A percentile compares a stretch with the other conserved stretches of the same genome.
Evolutionary conservation across 2,113 vertebrate species (phyloP).

Genomic region (Agapornis roseicollis): DNA sequence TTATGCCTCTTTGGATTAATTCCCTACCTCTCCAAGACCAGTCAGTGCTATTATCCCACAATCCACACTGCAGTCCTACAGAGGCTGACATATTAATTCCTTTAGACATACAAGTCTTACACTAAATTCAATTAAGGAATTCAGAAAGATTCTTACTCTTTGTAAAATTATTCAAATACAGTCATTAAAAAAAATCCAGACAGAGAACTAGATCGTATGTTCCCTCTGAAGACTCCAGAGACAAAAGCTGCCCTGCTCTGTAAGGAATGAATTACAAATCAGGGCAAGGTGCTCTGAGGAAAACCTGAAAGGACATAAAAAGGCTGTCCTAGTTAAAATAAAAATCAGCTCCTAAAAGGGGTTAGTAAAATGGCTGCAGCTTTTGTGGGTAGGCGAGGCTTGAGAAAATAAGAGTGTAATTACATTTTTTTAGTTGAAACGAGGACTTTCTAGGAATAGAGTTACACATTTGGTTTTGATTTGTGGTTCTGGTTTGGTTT

Average conservation of each 20-base stretch:
- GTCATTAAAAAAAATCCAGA: neutral
- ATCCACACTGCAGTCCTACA: neutral
- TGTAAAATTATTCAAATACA: conserved; percentile 1
- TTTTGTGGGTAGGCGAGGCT: neutral
- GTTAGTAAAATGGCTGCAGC: neutral
- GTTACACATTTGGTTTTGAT: conserved; percentile 29
- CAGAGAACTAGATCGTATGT: neutral
- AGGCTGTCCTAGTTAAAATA: neutral
- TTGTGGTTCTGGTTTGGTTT: conserved; percentile 22
- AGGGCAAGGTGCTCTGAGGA: neutral
- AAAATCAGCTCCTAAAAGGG: neutral
- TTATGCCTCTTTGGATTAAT: neutral
- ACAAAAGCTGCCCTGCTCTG: neutral
- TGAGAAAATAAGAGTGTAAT: neutral
- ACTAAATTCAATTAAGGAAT: neutral
- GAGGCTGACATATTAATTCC: neutral
- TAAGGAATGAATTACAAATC: conserved; percentile 23
- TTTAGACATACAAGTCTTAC: neutral
- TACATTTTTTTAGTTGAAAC: neutral
- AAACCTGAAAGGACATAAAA: neutral
- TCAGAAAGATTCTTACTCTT: neutral
- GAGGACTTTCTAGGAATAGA: conserved; percentile 46
- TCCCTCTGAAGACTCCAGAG: neutral
- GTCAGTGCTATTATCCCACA: neutral
- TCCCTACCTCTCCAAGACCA: neutral